Evolutionary conservation across 2,797 vertebrate species (phyloP), one percentile per base, ranked within the genome.

Genomic region (Tenualosa ilisha): DNA sequence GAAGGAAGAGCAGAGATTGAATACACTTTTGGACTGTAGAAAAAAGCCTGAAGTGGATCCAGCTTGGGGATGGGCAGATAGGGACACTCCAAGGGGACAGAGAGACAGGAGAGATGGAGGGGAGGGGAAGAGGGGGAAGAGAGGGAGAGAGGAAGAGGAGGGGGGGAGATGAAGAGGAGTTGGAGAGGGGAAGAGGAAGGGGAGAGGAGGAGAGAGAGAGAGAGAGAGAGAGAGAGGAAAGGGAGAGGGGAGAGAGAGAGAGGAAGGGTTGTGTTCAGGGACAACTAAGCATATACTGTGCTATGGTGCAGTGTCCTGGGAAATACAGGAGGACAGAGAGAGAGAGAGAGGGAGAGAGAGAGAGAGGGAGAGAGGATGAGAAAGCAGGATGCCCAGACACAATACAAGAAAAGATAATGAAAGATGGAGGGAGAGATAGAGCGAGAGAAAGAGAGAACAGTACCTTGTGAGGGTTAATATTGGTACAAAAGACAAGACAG

Each of bases 71-170:
- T 9, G 9, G 81, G 72, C 3, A 87, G 24, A 75, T 6, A 26
- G 22, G 40, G 7, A 65, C 50, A 3, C 8, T 51, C 50, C 50
- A 51, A 51, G 50, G 50, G 50, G 68, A 56, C 37, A 3, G 13
- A 26, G 51, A 43, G 8, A 6, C 6, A 46, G 85, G 93, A 93
- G 46, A 49, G 92, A 92, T 93, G 91, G 91, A 65, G 84, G 84
- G 79, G 81, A 50, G 43, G 1, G 9, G 4, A 68, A 24, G 84
- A 49, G 17, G 54, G 51, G 72, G 15, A 6, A 43, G 85, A 90
- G 91, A 92, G 91, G 92, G 92, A 93, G 91, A 92, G 92, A 92
- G 93, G 91, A 90, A 65, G 84, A 85, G 79, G 56, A 75, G 46
- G 79, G 87, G 89, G 91, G 92, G 91, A 94, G 91, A 93, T 92